Evolutionary conservation across 92 coral and sea anemone genomes (phyloP).

Genomic region (Bergia sp.): DNA sequence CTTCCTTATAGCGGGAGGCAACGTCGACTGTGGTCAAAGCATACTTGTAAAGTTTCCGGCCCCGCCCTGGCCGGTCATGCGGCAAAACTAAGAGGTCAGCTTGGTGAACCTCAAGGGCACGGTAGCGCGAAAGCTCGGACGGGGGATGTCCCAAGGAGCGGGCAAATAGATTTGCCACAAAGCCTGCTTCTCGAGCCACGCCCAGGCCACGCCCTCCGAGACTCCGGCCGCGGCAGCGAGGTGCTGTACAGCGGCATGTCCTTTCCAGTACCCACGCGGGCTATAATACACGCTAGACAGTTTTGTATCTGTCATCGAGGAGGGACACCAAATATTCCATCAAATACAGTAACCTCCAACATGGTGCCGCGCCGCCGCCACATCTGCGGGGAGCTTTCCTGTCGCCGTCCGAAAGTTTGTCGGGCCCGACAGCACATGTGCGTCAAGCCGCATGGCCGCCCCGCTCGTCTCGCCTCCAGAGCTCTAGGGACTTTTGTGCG

Average conservation of each 20-base stretch:
- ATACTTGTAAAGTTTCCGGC: constrained; percentile 30
- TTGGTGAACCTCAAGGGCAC: constrained; percentile 8
- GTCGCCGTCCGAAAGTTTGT: too few species aligned
- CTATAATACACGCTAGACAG: neutral
- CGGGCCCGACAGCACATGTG: too few species aligned
- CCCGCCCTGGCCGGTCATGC: constrained; percentile 12
- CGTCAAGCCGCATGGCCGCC: too few species aligned
- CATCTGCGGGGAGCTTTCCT: too few species aligned
- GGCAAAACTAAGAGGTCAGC: constrained; percentile 40
- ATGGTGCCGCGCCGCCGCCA: too few species aligned
- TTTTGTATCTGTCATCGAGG: too few species aligned
- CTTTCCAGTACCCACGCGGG: neutral
- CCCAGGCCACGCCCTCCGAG: neutral
- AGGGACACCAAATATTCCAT: too few species aligned
- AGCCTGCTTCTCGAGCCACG: too few species aligned
- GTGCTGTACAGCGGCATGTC: neutral
- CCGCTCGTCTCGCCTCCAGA: too few species aligned
- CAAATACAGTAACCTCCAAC: too few species aligned
- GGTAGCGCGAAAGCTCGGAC: neutral
- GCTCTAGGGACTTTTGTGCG: too few species aligned
- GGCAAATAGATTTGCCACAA: too few species aligned
- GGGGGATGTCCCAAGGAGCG: neutral
- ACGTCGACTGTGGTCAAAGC: constrained; percentile 47
- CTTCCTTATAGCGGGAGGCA: constrained; percentile 41
- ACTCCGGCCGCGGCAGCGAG: neutral